Evolutionary conservation across 2,888 invertebrate genomes (phyloP), one percentile per base, ranked within the genome.

Genomic region (Bombyx huttoni): DNA sequence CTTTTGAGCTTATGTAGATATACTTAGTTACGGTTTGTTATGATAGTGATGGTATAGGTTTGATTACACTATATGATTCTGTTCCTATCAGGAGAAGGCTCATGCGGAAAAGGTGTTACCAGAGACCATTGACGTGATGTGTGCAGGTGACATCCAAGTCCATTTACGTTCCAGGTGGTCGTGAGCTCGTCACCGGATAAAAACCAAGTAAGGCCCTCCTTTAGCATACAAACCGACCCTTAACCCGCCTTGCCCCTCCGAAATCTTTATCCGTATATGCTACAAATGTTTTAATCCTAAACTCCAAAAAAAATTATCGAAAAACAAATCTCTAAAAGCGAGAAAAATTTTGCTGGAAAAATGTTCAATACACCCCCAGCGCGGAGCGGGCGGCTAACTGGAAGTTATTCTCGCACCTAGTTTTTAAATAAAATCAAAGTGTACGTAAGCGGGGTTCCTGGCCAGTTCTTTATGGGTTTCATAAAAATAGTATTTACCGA

Each of bases 391-490:
- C 49, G 51, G 58, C 61, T 63, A 72, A 72, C 61, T 57, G 59
- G 35, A 58, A 71, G 61, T 70, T 68, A 71, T 65, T 56, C 57
- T 56, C 62, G 56, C 59, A 55, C 55, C 51, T 53, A 59, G 59
- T 65, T 65, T 72, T 73, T 68, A 71, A 72, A 70, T 71, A 73
- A 73, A 73, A 74, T 73, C 72, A 73, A 74, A 74, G 67, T 59
- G 58, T 55, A 57, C 55, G 61, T 52, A 54, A 48, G 58, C 56
- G 56, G 61, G 61, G 63, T 60, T 58, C 55, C 51, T 24, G 54
- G 56, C 55, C 49, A 46, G 62, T 68, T 65, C 64, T 75, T 74
- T 73, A 74, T 64, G 64, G 54, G 57, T 57, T 65, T 63, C 65
- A 70, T 73, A 73, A 73, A 73, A 68, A 48, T 48, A 10, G 33